Evolutionary conservation across 2,888 invertebrate species (phyloP).

Genomic region (Drosophila quasianomalipes): DNA sequence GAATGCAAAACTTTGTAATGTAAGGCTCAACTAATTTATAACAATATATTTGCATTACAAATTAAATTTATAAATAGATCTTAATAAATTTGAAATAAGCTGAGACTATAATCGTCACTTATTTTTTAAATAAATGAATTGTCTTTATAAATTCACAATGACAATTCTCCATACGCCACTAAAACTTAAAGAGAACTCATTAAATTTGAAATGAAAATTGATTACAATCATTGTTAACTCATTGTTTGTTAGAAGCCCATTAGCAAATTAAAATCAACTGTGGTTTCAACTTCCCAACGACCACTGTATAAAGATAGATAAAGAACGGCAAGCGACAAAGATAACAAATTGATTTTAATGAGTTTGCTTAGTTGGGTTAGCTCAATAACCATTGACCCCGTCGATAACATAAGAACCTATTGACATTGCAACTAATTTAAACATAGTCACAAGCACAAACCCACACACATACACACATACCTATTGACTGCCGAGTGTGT

Average conservation of each 20-base stretch:
- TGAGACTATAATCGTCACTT: background rate
- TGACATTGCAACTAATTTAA: conserved; percentile 70
- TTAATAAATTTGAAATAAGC: background rate
- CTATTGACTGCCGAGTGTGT: conserved; percentile 26
- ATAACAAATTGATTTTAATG: conserved; percentile 43
- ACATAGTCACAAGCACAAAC: conserved; percentile 37
- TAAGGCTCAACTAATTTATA: background rate
- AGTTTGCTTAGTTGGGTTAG: conserved; percentile 48
- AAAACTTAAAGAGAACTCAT: background rate
- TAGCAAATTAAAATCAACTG: conserved; percentile 2
- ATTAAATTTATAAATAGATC: background rate
- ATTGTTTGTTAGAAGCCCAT: background rate
- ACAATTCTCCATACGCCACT: background rate
- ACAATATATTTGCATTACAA: background rate
- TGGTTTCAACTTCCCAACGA: background rate
- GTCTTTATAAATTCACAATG: background rate
- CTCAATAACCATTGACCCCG: conserved; percentile 50
- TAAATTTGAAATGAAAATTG: background rate
- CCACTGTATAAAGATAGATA: conserved; percentile 8
- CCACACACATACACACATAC: conserved; percentile 11
- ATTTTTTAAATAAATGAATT: background rate
- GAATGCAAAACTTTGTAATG: background rate
- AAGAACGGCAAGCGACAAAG: conserved; percentile 18
- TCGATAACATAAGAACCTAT: conserved; percentile 49
- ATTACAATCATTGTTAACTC: background rate